Evolutionary conservation across 2,888 invertebrate genomes (phyloP).

Genomic region (Agrochola lychnidis): DNA sequence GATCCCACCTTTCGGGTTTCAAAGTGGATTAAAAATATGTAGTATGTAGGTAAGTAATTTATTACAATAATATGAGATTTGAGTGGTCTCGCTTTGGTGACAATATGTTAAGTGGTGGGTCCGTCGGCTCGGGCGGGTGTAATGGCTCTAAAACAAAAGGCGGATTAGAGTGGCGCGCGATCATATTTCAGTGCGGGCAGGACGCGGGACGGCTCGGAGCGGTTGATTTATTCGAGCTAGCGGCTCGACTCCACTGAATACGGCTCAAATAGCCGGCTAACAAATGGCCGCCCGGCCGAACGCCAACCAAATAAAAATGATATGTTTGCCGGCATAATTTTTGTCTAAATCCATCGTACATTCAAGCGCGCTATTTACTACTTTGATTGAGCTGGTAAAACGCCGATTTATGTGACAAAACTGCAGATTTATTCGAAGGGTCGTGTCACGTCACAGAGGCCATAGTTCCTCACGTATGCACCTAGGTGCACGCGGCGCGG

Average conservation of each 20-base stretch:
- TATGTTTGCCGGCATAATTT: slow-evolving; percentile 73
- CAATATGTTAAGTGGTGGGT: slow-evolving; percentile 52
- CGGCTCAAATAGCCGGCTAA: slow-evolving; percentile 73
- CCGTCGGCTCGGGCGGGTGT: slow-evolving; percentile 33
- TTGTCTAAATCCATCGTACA: slow-evolving; percentile 68
- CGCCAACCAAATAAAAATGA: slow-evolving; percentile 78
- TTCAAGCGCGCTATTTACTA: slow-evolving; percentile 68
- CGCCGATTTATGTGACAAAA: slow-evolving; percentile 63
- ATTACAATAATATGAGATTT: slow-evolving; percentile 44
- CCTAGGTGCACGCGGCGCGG: neutral
- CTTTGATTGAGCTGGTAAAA: slow-evolving; percentile 68
- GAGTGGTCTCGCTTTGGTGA: slow-evolving; percentile 30
- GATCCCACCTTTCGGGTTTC: neutral
- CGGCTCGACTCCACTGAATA: slow-evolving; percentile 69
- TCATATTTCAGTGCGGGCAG: slow-evolving; percentile 71
- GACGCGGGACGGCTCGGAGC: slow-evolving; percentile 64
- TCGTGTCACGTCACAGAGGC: neutral
- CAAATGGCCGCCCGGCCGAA: slow-evolving; percentile 72
- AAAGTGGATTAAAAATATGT: neutral
- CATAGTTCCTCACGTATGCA: slow-evolving; percentile 1
- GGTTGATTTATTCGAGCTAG: slow-evolving; percentile 72
- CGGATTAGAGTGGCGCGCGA: slow-evolving; percentile 69
- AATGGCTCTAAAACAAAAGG: slow-evolving; percentile 67
- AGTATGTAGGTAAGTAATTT: slow-evolving; percentile 8
- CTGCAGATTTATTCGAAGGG: slow-evolving; percentile 57